phyloP scores from a whole-genome alignment of 2,888 invertebrate species.

The Aphodius sticticus region DNA sequence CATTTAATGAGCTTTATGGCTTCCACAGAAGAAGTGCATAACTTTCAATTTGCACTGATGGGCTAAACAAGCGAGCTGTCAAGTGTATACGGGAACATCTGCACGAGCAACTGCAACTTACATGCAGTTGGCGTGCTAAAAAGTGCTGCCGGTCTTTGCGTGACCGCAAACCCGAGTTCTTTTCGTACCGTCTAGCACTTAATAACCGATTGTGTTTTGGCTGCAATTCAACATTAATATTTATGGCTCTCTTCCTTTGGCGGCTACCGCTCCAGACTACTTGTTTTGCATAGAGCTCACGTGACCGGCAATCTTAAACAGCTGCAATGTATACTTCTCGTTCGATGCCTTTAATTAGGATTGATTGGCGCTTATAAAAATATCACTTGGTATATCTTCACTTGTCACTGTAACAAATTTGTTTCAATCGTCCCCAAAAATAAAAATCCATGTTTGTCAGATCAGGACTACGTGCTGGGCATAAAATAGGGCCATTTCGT shows the following conservation, averaged over 20 bases:
- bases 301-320: not conserved
- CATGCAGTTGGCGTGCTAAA: not conserved
- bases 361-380: not conserved
- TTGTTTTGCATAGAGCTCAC: not conserved
- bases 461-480: too few relatives aligned
- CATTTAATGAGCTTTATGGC: too few relatives aligned
- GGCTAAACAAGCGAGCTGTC: not conserved
- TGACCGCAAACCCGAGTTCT: not conserved
- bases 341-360: not conserved
- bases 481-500: too few relatives aligned
- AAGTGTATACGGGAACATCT: not conserved
- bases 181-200: not conserved
- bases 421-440: too few relatives aligned
- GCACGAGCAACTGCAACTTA: not conserved
- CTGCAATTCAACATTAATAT: not conserved
- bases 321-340: not conserved
- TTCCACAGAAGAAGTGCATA: not conserved
- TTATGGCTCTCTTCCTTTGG: not conserved
- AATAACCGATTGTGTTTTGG: slow-evolving; percentile 4
- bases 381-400: not conserved
- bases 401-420: too few relatives aligned
- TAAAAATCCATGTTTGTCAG: too few relatives aligned
- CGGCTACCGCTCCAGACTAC: not conserved
- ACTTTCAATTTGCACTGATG: not conserved
- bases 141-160: not conserved